Percentiles rank a stretch among this genome's conserved stretches.
Evolutionary conservation across 2,113 vertebrate species (phyloP).

Genomic region (Prolemur simus): DNA sequence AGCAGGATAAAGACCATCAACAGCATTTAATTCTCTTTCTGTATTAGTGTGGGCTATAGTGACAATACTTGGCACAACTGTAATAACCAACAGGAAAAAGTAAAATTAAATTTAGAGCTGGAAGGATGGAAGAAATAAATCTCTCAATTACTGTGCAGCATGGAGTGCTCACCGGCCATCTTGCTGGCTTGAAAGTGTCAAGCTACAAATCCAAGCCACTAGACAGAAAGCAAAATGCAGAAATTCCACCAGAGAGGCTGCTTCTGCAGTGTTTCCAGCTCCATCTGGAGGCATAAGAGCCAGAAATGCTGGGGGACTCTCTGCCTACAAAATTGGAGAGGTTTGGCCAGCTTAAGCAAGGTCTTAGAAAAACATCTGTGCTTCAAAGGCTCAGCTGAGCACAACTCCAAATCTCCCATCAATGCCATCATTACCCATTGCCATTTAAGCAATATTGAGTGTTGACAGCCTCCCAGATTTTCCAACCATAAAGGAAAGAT

Average conservation of each 20-base stretch:
- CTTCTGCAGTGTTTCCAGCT: background rate
- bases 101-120: constrained; percentile 9
- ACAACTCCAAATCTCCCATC: background rate
- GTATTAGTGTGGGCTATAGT: background rate
- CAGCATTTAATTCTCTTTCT: constrained; percentile 20
- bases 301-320: background rate
- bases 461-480: background rate
- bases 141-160: background rate
- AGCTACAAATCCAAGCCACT: background rate
- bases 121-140: background rate
- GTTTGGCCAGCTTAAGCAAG: background rate
- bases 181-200: background rate
- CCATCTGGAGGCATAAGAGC: background rate
- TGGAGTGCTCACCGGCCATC: background rate
- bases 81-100: constrained; percentile 34
- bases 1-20: background rate
- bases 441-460: background rate
- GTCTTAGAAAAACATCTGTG: background rate
- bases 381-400: background rate
- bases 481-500: background rate
- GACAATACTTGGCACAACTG: background rate
- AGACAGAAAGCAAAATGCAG: background rate
- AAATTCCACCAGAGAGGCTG: background rate
- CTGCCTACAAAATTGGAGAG: background rate
- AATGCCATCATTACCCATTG: background rate